A percentile compares a stretch with the other conserved stretches of the same genome.
Conservation (phyloP, 1,140 invertebrate species). For the Cyphomyrmex costatus region DNA sequence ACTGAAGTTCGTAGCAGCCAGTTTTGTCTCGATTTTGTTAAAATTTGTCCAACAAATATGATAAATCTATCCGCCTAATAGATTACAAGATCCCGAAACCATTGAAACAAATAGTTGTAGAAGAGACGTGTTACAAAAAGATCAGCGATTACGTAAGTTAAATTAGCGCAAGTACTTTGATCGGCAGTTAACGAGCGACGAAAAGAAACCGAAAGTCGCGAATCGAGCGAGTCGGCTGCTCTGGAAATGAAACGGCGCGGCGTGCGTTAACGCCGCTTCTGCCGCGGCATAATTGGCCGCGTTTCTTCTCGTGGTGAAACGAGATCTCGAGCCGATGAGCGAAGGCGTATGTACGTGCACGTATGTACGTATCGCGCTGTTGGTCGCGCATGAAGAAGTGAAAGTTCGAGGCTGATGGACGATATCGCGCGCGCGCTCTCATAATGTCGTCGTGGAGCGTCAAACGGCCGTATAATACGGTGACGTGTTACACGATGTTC, state of each 20-base stretch:
- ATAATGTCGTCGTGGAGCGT: constrained; percentile 68
- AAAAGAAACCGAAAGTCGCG: constrained; percentile 29
- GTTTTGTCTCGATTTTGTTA: background rate
- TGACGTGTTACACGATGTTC: background rate
- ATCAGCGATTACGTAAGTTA: background rate
- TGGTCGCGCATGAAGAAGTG: constrained; percentile 72
- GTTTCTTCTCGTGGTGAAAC: constrained; percentile 57
- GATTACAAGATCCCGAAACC: background rate
- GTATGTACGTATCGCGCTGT: constrained; percentile 35
- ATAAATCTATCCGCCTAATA: background rate
- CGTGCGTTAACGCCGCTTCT: constrained; percentile 23
- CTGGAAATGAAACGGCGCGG: constrained; percentile 38
- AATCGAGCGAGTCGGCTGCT: constrained; percentile 33
- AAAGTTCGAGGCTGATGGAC: constrained; percentile 74
- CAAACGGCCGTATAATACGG: constrained; percentile 47
- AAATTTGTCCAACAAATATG: background rate
- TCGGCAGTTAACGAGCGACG: background rate
- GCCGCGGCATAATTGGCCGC: constrained; percentile 50
- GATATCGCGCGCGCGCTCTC: constrained; percentile 67
- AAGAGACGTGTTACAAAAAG: background rate
- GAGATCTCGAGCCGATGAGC: constrained; percentile 37
- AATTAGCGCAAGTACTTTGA: background rate
- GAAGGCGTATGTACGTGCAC: background rate
- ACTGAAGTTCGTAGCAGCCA: background rate
- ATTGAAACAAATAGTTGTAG: background rate